These are phyloP conservation scores for Cairina moschata DNA, from an alignment of 2,113 vertebrate species.

Conservation along the genomic window DNA sequence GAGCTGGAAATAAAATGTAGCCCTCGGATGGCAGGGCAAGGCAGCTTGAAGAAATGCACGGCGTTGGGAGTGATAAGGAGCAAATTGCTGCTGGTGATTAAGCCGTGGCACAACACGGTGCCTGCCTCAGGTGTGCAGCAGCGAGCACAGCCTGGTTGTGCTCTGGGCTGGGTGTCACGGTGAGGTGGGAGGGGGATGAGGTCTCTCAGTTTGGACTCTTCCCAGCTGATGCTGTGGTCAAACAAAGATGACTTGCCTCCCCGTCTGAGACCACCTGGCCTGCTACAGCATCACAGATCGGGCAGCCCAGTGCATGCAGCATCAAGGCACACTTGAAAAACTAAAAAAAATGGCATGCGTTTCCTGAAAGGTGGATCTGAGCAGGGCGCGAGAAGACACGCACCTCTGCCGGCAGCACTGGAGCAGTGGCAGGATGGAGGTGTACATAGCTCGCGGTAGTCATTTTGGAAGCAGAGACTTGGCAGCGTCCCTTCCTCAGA, in stretches of 20 bases:
- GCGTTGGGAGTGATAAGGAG: not conserved
- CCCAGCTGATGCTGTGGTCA: not conserved
- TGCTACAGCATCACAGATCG: rapidly evolving
- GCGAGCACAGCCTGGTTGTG: not conserved
- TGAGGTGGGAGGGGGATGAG: not conserved
- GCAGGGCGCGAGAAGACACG: not conserved
- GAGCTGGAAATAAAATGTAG: conserved; percentile 48
- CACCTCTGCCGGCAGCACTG: not conserved
- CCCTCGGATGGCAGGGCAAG: conserved; percentile 7
- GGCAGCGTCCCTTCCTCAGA: not conserved
- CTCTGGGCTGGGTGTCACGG: not conserved
- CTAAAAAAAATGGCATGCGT: not conserved
- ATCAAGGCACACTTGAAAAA: not conserved
- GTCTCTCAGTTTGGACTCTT: not conserved
- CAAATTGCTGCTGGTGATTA: conserved; percentile 6
- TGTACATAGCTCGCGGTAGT: not conserved
- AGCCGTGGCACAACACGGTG: not conserved
- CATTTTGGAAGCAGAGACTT: not conserved
- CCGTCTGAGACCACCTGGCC: not conserved
- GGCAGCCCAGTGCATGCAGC: not conserved
- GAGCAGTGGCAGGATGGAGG: not conserved
- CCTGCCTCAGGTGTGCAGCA: not conserved
- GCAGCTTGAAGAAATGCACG: not conserved
- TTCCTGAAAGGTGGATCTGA: not conserved
- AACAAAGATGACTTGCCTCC: not conserved